phyloP scores from a whole-genome alignment of 2,888 invertebrate species.

The Pristionchus fissidentatus region DNA sequence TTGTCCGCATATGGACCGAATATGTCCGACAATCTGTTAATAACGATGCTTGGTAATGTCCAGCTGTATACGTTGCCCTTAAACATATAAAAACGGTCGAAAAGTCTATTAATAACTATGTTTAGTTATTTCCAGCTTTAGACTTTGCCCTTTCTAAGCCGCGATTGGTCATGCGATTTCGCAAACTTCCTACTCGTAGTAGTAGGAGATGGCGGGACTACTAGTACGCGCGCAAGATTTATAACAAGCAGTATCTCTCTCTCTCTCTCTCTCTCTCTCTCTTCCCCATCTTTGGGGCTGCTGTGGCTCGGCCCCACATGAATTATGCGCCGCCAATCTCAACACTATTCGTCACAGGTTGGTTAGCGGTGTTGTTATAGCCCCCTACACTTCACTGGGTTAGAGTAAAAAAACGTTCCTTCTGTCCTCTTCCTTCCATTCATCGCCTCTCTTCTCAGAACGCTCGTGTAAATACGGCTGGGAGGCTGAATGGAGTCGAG shows the following conservation, averaged over 20 bases:
- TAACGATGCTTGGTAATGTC: no score
- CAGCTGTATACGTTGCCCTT: no score
- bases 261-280: not conserved
- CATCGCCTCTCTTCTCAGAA: conserved; percentile 3
- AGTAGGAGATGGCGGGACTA: not conserved
- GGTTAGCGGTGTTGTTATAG: not conserved
- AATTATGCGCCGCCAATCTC: conserved; percentile 18
- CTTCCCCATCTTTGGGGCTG: no score
- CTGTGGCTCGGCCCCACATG: not conserved
- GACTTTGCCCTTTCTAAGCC: not conserved
- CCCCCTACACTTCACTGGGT: not conserved
- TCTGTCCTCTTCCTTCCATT: not conserved
- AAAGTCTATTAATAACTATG: no score
- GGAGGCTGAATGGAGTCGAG: not conserved
- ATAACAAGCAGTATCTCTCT: conserved; percentile 8
- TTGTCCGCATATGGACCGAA: no score
- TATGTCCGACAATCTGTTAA: no score
- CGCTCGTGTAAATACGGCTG: conserved; percentile 4
- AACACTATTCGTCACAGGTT: not conserved
- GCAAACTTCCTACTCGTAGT: not conserved
- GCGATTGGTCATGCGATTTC: not conserved
- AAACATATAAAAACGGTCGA: no score
- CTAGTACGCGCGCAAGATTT: no score
- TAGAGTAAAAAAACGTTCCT: not conserved
- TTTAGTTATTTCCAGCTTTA: no score